These are phyloP conservation scores for Camelus dromedarius DNA, from an alignment of 2,113 vertebrate species.

Conservation along the genomic window DNA sequence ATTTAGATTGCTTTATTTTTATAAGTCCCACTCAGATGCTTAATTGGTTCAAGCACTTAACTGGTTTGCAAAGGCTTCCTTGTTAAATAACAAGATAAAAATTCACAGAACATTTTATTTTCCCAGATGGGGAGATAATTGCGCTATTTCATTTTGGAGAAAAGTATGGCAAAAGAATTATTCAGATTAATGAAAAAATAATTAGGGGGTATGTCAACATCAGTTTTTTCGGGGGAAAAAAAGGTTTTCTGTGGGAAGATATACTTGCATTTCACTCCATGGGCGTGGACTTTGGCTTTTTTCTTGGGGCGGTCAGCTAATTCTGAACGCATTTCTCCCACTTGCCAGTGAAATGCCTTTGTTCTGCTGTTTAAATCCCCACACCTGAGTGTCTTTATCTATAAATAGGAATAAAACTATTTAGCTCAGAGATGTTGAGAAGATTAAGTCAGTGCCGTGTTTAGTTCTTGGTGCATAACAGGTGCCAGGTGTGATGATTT, in stretches of 20 bases:
- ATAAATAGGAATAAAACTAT: not conserved
- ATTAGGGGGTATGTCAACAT: not conserved
- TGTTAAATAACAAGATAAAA: constrained; percentile 69
- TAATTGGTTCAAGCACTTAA: constrained; percentile 43
- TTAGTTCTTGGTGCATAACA: not conserved
- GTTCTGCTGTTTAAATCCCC: not conserved
- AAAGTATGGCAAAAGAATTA: constrained; percentile 45
- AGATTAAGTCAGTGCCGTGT: not conserved
- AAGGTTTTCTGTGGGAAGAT: not conserved
- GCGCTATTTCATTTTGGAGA: constrained; percentile 45
- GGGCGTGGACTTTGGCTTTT: not conserved
- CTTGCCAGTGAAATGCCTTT: too few relatives aligned
- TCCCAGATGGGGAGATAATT: constrained; percentile 25
- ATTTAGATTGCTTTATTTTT: constrained; percentile 69
- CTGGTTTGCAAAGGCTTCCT: constrained; percentile 39
- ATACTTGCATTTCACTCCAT: not conserved
- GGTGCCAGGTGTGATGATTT: not conserved
- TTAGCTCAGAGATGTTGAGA: constrained; percentile 28
- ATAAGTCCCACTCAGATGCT: constrained; percentile 46
- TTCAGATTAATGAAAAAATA: constrained; percentile 43
- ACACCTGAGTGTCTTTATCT: not conserved
- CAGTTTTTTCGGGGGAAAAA: fast-evolving
- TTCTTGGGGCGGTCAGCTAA: not conserved
- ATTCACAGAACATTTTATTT: constrained; percentile 42
- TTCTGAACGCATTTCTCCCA: not conserved